Evolutionary conservation across 2,113 vertebrate species (phyloP).

Genomic region (Cnemophilus loriae): DNA sequence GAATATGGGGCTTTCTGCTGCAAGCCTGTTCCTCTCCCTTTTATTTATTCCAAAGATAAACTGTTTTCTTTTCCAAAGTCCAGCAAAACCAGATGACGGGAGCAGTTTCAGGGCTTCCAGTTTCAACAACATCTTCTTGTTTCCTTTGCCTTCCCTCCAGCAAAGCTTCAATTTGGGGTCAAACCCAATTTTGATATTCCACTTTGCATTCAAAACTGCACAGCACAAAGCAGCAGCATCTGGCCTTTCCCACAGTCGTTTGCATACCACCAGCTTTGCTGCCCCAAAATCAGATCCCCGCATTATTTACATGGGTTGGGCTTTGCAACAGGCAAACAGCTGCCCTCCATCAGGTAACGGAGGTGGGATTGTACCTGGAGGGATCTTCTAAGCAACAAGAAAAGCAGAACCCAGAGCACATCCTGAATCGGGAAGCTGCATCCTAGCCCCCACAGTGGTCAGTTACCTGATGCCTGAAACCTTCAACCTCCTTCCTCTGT

Average conservation of each 20-base stretch:
- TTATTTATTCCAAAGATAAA: slow-evolving; percentile 55
- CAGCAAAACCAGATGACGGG: neutral
- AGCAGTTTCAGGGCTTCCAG: neutral
- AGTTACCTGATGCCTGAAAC: fast-evolving
- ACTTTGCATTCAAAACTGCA: neutral
- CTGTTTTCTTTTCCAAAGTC: slow-evolving; percentile 9
- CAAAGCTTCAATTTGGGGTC: neutral
- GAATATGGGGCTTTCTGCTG: neutral
- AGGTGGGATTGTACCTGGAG: neutral
- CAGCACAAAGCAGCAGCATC: neutral
- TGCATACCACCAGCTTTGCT: neutral
- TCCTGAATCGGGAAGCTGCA: neutral
- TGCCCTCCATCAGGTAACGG: neutral
- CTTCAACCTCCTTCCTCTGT: fast-evolving
- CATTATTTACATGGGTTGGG: slow-evolving; percentile 19
- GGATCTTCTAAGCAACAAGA: neutral
- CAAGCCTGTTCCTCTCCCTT: neutral
- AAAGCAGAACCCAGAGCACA: neutral
- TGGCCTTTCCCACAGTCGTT: neutral
- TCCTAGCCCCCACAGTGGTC: fast-evolving
- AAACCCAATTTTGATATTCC: neutral
- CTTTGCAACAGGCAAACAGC: neutral
- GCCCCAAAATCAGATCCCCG: neutral
- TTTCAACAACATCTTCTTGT: neutral
- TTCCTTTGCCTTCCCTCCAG: neutral